Base-by-base conservation (phyloP, 1,140 invertebrate species). In the Diachasmimorpha longicaudata region DNA sequence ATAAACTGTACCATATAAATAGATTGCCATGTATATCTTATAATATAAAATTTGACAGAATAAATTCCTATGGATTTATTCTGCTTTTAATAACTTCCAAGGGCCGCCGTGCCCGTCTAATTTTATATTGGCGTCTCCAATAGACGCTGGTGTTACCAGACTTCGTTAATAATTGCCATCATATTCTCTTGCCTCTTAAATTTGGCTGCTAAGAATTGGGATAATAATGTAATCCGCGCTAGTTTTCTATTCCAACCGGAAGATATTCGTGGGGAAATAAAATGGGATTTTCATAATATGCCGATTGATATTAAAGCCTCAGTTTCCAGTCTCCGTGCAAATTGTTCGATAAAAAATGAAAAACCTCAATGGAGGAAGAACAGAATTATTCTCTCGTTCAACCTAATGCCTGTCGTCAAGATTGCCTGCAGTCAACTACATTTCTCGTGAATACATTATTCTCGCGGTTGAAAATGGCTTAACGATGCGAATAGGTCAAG, bases 401-500 rank as follows among this genome's bases (percentile, higher is more conserved):
- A 74, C 37, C 31, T 36, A 48, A 68, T 46, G 19, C 44, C 52
- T 74, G 73, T 69, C 42, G 4, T 58, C 74, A 67, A 19, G 48
- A 55, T 55, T 55, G 48, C 10, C 48, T 21, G 19, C 19, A 55
- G n/a, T 55, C 48, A 21, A 55, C 48, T 19, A 63, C 58, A 63
- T 75, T 74, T 76, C 79, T 86, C 85, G 83, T 85, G 84, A 85
- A 85, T 86, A 85, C 82, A 84, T 85, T 85, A 86, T 85, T 82
- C 84, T 84, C 83, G 78, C 83, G 58, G 21, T 19, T 63, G 58
- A 25, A 63, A 63, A 86, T 84, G 83, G 81, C 84, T 84, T 84
- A 86, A 86, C 84, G 83, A 85, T 84, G 85, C 82, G 85, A 85
- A 85, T 84, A 85, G 85, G 84, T 85, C 84, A 85, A 85, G 83